Evolutionary conservation across 2,113 vertebrate genomes (phyloP), one percentile per base, ranked within the genome.

Genomic region (Pampusana beccarii): DNA sequence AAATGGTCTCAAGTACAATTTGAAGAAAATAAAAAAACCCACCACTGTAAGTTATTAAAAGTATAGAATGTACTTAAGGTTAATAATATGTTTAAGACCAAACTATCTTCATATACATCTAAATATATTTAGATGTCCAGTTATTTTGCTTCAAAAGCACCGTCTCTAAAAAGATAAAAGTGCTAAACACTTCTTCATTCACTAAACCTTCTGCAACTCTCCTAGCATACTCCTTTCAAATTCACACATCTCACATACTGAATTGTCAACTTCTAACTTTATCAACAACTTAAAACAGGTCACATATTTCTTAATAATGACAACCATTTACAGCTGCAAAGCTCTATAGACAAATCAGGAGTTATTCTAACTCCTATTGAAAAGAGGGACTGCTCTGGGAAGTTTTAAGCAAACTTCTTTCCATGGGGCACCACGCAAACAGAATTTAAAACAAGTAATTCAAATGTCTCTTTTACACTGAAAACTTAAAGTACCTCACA

Each of bases 241-340:
- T 92, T 93, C 86, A 56, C 62, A 88, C 80, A 74, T 72, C 34
- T 96, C 86, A 83, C 48, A 58, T 10, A 11, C 28, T 94, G 60
- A 96, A 84, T 79, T 44, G 14, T 93, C 86, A 95, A 73, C 84
- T 92, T 67, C 92, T 66, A 84, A 92, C 81, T 95, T 96, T 29
- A 58, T 40, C 31, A 62, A 60, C 50, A 88, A 29, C 40, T 36
- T 65, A 23, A 18, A 46, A 11, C 8, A 8, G 50, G 9, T 74
- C 85, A 65, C 23, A 16, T 31, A 74, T 75, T 94, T 75, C 84
- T 72, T 96, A 88, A 90, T 44, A 93, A 80, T 46, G 40, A 53
- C 70, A 95, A 29, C 38, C 33, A 61, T 69, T 94, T 82, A 90
- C 33, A 81, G 75, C 46, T 91, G 61, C n/a, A 86, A 60, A 81